phyloP scores from a whole-genome alignment of 2,888 invertebrate species.

The Geophilus truncorum region DNA sequence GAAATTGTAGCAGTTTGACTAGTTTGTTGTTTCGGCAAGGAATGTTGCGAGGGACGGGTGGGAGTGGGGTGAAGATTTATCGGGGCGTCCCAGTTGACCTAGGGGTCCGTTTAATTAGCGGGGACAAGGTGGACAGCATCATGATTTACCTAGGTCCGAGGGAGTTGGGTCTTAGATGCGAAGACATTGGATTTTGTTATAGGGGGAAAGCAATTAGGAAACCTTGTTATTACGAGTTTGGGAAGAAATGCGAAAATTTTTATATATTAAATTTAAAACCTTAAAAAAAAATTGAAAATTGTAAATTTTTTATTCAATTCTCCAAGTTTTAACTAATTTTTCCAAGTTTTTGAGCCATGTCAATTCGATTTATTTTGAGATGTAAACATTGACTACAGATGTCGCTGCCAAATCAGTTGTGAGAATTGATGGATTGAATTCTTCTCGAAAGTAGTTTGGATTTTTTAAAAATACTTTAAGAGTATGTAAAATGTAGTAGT shows the following conservation, averaged over 20 bases:
- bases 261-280: no score
- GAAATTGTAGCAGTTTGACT: not conserved
- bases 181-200: not conserved
- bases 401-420: no score
- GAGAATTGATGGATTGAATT: no score
- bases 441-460: not conserved
- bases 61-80: slow-evolving; percentile 19
- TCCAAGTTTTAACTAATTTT: no score
- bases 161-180: not conserved
- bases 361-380: no score
- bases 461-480: no score
- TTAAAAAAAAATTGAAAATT: no score
- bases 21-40: not conserved
- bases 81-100: slow-evolving; percentile 4
- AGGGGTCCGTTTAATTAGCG: slow-evolving; percentile 5
- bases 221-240: not conserved
- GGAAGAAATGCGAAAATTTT: no score
- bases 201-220: slow-evolving; percentile 8
- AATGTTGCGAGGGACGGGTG: not conserved
- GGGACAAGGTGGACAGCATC: slow-evolving; percentile 27
- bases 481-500: not conserved
- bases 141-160: slow-evolving; percentile 10
- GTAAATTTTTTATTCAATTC: no score
- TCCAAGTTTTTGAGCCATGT: no score
- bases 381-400: no score